phyloP scores from a whole-genome alignment of 2,888 invertebrate genomes.

The Xestia ashworthii region DNA sequence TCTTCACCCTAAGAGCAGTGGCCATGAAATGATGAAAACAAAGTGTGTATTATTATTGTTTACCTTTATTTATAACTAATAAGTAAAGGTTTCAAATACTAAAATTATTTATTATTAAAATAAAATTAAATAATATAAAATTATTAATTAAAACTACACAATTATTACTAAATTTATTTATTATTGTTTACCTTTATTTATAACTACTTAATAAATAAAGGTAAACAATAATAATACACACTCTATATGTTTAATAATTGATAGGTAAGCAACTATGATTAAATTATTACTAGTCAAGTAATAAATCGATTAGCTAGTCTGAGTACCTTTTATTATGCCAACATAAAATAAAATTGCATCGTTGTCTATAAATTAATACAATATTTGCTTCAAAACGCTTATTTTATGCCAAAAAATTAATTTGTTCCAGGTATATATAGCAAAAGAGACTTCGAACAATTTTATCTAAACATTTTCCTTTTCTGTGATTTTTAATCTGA shows the following conservation, averaged over 20 bases:
- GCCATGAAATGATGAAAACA: no score
- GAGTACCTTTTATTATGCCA: neutral
- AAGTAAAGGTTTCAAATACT: no score
- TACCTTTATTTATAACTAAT: no score
- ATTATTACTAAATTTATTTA: no score
- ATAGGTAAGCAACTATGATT: neutral
- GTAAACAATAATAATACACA: neutral
- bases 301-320: conserved; percentile 15
- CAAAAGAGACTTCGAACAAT: neutral
- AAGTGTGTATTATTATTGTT: neutral
- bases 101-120: no score
- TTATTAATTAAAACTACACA: no score
- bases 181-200: no score
- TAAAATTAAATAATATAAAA: no score
- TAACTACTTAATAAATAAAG: no score
- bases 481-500: conserved; percentile 22
- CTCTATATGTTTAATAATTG: neutral
- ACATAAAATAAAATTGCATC: neutral
- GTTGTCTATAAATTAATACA: conserved; percentile 4
- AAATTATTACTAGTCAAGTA: conserved; percentile 12
- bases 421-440: neutral
- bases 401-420: conserved; percentile 16
- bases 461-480: conserved; percentile 24
- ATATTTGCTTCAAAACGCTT: neutral
- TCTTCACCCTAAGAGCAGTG: no score